phyloP scores from a whole-genome alignment of 2,797 vertebrate genomes.

The Podarcis lilfordi region DNA sequence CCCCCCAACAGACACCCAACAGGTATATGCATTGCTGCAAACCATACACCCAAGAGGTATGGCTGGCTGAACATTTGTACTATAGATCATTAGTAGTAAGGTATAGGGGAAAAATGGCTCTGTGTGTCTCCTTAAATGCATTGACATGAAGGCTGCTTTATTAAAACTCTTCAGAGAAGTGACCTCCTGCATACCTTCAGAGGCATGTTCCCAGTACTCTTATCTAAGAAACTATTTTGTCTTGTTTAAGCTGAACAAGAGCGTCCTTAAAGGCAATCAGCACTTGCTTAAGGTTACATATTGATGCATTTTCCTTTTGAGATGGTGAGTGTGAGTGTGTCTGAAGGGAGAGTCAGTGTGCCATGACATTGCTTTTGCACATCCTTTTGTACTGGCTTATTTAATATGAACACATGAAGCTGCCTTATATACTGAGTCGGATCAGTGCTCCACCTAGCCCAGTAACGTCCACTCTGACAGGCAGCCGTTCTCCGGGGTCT shows the following conservation, averaged over 20 bases:
- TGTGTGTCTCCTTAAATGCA: slow-evolving; percentile 90
- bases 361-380: slow-evolving; percentile 71
- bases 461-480: background rate
- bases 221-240: slow-evolving; percentile 75
- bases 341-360: slow-evolving; percentile 62
- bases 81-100: slow-evolving; percentile 87
- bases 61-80: slow-evolving; percentile 81
- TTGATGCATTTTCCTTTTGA: slow-evolving; percentile 70
- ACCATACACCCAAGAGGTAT: slow-evolving; percentile 68
- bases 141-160: slow-evolving; percentile 98
- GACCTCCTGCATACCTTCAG: slow-evolving; percentile 79
- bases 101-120: slow-evolving; percentile 85
- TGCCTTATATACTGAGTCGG: slow-evolving; percentile 33
- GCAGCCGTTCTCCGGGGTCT: background rate
- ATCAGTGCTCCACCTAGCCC: background rate
- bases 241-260: slow-evolving; percentile 75
- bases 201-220: slow-evolving; percentile 78
- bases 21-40: slow-evolving; percentile 81
- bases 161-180: slow-evolving; percentile 79
- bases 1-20: slow-evolving; percentile 78
- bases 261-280: slow-evolving; percentile 80
- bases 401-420: slow-evolving; percentile 40
- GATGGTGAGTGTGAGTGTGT: slow-evolving; percentile 58
- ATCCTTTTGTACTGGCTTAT: slow-evolving; percentile 67
- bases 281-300: slow-evolving; percentile 72